phyloP scores from a whole-genome alignment of 2,797 vertebrate genomes.

The Sciurus carolinensis region DNA sequence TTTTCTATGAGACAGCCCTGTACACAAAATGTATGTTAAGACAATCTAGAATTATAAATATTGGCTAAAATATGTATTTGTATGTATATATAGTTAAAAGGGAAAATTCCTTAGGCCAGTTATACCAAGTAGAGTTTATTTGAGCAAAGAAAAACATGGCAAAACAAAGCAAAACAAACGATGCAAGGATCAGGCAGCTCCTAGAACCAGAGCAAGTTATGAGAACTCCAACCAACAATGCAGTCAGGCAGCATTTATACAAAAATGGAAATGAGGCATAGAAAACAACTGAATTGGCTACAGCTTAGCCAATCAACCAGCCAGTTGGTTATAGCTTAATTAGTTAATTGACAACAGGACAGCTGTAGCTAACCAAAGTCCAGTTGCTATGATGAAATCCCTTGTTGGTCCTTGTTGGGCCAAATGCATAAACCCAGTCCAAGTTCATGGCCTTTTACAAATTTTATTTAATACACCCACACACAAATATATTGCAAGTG shows the following conservation, averaged over 20 bases:
- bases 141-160: not conserved
- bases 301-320: not conserved
- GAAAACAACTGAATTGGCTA: constrained; percentile 44
- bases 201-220: constrained; percentile 7
- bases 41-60: not conserved
- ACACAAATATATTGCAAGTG: not conserved
- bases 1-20: not conserved
- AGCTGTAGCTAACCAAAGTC: not conserved
- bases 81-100: not conserved
- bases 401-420: not conserved
- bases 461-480: not conserved
- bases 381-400: not conserved
- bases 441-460: not conserved
- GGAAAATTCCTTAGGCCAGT: not conserved
- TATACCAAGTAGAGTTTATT: not conserved
- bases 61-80: not conserved
- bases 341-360: constrained; percentile 30
- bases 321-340: constrained; percentile 32
- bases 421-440: not conserved
- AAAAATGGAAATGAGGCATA: constrained; percentile 11
- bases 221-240: not conserved
- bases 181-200: not conserved
- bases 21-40: not conserved
- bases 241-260: not conserved
- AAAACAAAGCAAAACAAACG: not conserved